phyloP scores from a whole-genome alignment of 2,113 vertebrate species.

The Ammospiza caudacuta region DNA sequence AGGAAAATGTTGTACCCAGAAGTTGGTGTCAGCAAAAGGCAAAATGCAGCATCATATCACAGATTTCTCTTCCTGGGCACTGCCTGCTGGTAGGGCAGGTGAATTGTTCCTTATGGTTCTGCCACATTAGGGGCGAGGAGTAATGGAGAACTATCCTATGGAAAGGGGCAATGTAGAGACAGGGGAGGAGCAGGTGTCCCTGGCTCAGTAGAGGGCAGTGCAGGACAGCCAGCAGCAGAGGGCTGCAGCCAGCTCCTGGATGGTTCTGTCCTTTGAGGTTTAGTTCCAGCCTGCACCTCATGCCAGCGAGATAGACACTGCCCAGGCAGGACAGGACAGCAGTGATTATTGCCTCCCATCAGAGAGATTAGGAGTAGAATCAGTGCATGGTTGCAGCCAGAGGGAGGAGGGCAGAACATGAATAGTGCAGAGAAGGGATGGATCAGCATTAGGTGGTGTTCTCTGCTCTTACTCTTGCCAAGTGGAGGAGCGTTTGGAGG shows the following conservation, averaged over 20 bases:
- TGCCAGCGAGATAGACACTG: neutral
- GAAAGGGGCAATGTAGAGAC: neutral
- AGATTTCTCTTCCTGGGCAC: neutral
- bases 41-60: rapidly evolving
- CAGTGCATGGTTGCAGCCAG: neutral
- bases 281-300: neutral
- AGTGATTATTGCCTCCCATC: neutral
- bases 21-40: neutral
- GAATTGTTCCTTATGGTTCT: neutral
- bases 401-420: neutral
- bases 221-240: neutral
- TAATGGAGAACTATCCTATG: neutral
- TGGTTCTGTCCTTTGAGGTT: neutral
- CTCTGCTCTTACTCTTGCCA: neutral
- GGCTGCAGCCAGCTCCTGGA: neutral
- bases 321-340: neutral
- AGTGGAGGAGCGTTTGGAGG: neutral
- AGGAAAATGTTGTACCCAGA: neutral
- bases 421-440: neutral
- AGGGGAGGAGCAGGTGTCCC: neutral
- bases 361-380: neutral
- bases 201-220: conserved; percentile 51
- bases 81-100: neutral
- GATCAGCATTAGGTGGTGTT: neutral
- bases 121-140: neutral